Evolutionary conservation across 2,888 invertebrate genomes (phyloP).

Genomic region (Drosophila diplacantha): DNA sequence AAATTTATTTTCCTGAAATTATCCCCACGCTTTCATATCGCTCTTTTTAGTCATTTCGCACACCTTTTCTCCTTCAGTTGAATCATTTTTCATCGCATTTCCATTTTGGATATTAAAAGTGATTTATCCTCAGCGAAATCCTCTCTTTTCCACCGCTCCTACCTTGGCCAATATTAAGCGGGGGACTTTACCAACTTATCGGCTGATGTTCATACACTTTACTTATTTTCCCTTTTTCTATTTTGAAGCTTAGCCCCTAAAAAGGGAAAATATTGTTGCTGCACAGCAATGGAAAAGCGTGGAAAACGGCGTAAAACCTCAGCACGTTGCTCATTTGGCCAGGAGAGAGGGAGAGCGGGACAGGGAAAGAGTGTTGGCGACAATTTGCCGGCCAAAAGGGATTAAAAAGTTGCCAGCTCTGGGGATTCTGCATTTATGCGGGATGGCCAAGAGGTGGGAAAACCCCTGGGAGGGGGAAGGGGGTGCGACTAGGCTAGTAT

Average conservation of each 20-base stretch:
- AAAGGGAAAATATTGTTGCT: constrained; percentile 7
- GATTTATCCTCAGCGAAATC: constrained; percentile 6
- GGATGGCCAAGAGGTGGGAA: not conserved
- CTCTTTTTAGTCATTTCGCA: not conserved
- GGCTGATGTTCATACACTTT: constrained; percentile 6
- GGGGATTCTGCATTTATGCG: constrained; percentile 67
- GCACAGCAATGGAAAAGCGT: constrained; percentile 6
- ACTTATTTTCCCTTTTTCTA: constrained; percentile 4
- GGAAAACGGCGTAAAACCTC: constrained; percentile 21
- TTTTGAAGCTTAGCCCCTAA: constrained; percentile 31
- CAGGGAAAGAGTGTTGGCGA: constrained; percentile 29
- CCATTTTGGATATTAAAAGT: constrained; percentile 21
- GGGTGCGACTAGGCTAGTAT: not conserved
- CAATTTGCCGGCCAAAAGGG: constrained; percentile 65
- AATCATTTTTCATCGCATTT: constrained; percentile 18
- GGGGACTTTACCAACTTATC: constrained; percentile 28
- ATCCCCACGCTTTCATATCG: not conserved
- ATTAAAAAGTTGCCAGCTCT: constrained; percentile 65
- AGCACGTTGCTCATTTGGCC: constrained; percentile 26
- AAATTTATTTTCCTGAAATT: not conserved
- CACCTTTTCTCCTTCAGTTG: constrained; percentile 1
- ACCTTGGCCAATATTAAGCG: constrained; percentile 11
- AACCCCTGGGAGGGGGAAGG: not conserved
- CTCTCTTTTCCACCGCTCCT: not conserved
- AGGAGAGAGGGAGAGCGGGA: not conserved